These are phyloP conservation scores for Cephus nigrinus DNA, from an alignment of 2,888 invertebrate species.

Conservation along the genomic window DNA sequence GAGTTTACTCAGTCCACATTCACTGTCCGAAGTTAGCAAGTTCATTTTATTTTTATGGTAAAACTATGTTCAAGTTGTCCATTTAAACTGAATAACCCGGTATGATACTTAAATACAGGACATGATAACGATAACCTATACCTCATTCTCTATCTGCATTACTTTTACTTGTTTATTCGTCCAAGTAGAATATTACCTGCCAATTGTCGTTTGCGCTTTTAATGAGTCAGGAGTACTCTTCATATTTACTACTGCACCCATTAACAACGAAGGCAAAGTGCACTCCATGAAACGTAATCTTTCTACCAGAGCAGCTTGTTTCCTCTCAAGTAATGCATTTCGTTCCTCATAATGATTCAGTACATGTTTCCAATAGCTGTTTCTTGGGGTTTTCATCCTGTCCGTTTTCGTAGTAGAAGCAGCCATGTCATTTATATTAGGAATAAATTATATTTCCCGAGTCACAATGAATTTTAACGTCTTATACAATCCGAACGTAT, in stretches of 20 bases:
- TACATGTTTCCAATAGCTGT: conserved; percentile 45
- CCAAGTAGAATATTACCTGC: neutral
- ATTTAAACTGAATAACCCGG: neutral
- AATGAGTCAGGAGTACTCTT: conserved; percentile 15
- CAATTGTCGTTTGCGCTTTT: neutral
- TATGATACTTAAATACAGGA: neutral
- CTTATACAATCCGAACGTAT: neutral
- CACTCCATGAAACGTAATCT: conserved; percentile 51
- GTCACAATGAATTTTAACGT: neutral
- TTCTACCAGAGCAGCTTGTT: conserved; percentile 42
- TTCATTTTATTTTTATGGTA: neutral
- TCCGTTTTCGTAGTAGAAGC: neutral
- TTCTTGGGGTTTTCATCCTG: neutral
- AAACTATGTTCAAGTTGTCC: neutral
- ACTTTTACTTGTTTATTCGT: neutral
- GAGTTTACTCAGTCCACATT: too few species aligned
- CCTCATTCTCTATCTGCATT: neutral
- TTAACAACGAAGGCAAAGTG: conserved; percentile 46
- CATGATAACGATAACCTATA: neutral
- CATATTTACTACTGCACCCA: conserved; percentile 37
- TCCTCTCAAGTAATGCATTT: conserved; percentile 45
- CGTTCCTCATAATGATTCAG: conserved; percentile 44
- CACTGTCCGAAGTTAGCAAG: too few species aligned
- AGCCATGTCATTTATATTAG: neutral
- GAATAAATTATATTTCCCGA: neutral